Base-by-base conservation (phyloP, 2,888 invertebrate species). In the Thera obeliscata region DNA sequence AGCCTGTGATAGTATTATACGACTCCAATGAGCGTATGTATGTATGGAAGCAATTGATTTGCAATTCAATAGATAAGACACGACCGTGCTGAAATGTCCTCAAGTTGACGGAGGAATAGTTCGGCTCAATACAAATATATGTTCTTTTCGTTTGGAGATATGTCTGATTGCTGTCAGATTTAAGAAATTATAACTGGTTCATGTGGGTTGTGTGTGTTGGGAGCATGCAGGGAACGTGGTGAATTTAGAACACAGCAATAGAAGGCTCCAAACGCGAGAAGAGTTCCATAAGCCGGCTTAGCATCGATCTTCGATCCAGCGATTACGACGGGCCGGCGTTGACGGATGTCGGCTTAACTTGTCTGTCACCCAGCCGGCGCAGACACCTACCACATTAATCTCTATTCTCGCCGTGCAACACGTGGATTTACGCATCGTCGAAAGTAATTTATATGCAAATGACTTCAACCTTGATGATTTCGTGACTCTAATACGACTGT, bases 371-470 rank as follows among this genome's bases (percentile, higher is more conserved):
- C 83, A 83, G 81, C 81, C 84, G 79, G 79, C 83, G 82, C 83
- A 84, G 87, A 87, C 89, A 90, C 90, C 90, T 86, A 88, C 89
- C 86, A 86, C 85, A 88, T 89, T 93, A 93, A 93, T 93, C 93
- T 91, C 87, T 88, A 87, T 89, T 86, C 90, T 87, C 87, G 83
- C 81, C 79, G 84, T 90, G 90, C 91, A 91, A 92, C 93, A 92
- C 91, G 91, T 92, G 91, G 91, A 89, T 90, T 90, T 88, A 90
- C 87, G 84, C 89, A 88, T 88, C 85, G 87, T 87, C 87, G 87
- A 91, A 91, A 91, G 87, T 93, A 87, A 93, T 93, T 93, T 93
- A 93, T 91, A 93, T 93, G 93, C 89, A 90, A 93, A 93, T 93
- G 87, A 88, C 88, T 89, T 86, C 82, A 85, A 87, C 86, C 88